A percentile compares a stretch with the other conserved stretches of the same genome.
phyloP scores from a whole-genome alignment of 1,140 invertebrate genomes.

The Laodelphax striatellus region DNA sequence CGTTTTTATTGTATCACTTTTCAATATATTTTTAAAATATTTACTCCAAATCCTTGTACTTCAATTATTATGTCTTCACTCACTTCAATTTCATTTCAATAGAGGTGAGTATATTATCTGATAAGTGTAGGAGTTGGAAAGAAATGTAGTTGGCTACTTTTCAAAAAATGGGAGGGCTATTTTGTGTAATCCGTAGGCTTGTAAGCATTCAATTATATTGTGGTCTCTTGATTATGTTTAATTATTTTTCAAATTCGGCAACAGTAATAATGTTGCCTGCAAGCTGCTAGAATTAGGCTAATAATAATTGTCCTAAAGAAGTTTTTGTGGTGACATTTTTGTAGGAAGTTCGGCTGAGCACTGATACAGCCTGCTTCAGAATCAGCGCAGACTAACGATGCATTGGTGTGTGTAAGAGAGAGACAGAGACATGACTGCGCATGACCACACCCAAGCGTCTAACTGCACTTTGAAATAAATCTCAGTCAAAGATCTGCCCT shows the following conservation, averaged over 20 bases:
- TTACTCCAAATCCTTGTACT: too few relatives aligned
- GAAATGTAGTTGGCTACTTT: too few relatives aligned
- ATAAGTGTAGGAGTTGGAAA: not conserved
- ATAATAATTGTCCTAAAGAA: constrained; percentile 21
- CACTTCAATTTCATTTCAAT: too few relatives aligned
- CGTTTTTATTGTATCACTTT: too few relatives aligned
- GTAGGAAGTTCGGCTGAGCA: constrained; percentile 41
- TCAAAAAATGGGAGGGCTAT: not conserved
- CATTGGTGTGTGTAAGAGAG: constrained; percentile 14
- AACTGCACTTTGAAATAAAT: too few relatives aligned
- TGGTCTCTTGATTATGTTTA: not conserved
- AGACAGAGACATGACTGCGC: constrained; percentile 6
- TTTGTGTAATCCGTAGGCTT: not conserved
- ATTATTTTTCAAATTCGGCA: not conserved
- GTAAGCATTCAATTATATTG: not conserved
- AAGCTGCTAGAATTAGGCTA: constrained; percentile 5
- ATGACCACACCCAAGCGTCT: not conserved
- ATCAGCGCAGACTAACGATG: constrained; percentile 13
- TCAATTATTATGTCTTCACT: too few relatives aligned
- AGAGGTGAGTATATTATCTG: not conserved
- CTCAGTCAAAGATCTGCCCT: too few relatives aligned
- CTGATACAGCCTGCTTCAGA: constrained; percentile 26
- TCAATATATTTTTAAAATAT: too few relatives aligned
- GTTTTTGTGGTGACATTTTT: constrained; percentile 41
- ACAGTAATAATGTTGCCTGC: not conserved